Conservation (phyloP, 2,797 vertebrate species). For the Falco peregrinus region DNA sequence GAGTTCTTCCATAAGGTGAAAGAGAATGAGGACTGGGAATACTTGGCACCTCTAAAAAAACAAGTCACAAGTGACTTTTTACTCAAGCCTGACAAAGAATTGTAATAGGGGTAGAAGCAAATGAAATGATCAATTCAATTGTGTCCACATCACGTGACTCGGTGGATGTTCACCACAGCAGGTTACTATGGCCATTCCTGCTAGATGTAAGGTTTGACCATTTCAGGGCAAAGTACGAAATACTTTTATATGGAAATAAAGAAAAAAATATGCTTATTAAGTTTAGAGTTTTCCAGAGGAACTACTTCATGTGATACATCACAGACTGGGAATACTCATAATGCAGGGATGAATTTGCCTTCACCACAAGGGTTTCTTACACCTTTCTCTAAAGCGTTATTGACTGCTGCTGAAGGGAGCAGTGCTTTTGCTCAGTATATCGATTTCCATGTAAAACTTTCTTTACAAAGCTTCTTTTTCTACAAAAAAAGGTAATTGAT, state of each 20-base stretch:
- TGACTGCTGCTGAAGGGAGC: background rate
- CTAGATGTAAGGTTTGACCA: background rate
- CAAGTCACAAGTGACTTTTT: background rate
- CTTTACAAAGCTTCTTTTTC: background rate
- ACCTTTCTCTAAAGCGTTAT: background rate
- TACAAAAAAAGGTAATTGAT: background rate
- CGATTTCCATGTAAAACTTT: background rate
- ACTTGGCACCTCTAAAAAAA: background rate
- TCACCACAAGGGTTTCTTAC: background rate
- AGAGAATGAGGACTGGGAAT: background rate
- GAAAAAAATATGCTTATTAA: background rate
- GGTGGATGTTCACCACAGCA: background rate
- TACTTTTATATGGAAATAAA: background rate
- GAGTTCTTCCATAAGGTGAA: background rate
- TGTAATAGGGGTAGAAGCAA: background rate
- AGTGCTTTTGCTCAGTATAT: background rate
- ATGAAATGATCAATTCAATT: background rate
- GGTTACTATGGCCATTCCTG: background rate
- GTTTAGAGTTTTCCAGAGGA: background rate
- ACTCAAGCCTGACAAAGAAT: background rate
- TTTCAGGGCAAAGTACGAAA: background rate
- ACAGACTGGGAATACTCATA: background rate
- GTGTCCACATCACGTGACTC: fast-evolving
- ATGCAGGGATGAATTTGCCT: background rate
- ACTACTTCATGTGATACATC: background rate